phyloP scores from a whole-genome alignment of 2,797 vertebrate species.

The Hapalemur alaotrensis region DNA sequence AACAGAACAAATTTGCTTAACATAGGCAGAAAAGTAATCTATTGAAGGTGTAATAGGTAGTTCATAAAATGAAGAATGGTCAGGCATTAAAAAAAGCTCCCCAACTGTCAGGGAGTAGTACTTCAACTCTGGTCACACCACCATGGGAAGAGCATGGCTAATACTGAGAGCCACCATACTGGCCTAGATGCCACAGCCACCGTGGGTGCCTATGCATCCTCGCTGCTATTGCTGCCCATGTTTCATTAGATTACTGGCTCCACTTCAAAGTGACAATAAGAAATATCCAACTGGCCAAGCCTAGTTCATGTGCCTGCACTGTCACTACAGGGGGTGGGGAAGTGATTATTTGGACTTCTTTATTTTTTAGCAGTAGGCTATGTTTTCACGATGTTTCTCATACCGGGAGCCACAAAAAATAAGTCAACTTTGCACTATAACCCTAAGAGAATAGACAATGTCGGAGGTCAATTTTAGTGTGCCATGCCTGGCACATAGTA shows the following conservation, averaged over 20 bases:
- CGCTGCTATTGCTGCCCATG: no score
- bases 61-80: neutral
- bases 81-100: neutral
- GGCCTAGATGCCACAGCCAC: no score
- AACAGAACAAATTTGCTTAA: neutral
- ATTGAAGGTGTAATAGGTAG: neutral
- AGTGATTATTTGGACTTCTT: neutral
- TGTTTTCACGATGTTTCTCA: neutral
- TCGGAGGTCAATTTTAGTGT: neutral
- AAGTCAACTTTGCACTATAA: neutral
- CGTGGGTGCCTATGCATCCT: neutral
- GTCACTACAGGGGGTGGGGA: neutral
- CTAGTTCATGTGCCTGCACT: rapidly evolving
- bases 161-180: neutral
- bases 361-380: neutral
- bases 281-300: neutral
- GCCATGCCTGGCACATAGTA: neutral
- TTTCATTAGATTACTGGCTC: neutral
- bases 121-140: rapidly evolving
- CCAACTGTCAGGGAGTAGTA: neutral
- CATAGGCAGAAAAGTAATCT: neutral
- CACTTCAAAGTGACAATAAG: neutral
- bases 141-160: neutral
- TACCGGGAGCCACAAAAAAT: neutral
- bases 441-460: neutral